Evolutionary conservation across 2,797 vertebrate genomes (phyloP).

Genomic region (Galago senegalensis): DNA sequence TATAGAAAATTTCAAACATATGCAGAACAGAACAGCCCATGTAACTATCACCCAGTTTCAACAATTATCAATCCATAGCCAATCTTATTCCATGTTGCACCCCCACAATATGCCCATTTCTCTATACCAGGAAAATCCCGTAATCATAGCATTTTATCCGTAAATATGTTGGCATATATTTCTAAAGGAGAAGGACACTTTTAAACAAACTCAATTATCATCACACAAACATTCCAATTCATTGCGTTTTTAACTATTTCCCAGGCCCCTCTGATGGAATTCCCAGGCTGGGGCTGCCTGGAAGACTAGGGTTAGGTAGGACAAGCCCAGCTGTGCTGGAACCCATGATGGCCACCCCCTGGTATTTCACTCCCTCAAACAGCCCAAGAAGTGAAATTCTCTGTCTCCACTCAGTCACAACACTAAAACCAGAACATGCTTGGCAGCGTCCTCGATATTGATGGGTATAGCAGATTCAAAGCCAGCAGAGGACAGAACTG

Average conservation of each 20-base stretch:
- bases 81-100: not conserved
- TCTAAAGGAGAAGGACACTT: not conserved
- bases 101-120: too few relatives aligned
- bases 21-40: not conserved
- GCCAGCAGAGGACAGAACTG: conserved; percentile 77
- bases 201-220: not conserved
- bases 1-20: not conserved
- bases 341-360: not conserved
- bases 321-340: accelerated
- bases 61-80: too few relatives aligned
- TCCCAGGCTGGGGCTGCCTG: too few relatives aligned
- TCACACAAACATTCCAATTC: not conserved
- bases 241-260: not conserved
- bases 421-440: not conserved
- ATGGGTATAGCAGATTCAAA: conserved; percentile 73
- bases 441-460: conserved; percentile 54
- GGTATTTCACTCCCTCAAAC: not conserved
- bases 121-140: not conserved
- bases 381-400: not conserved
- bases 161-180: not conserved
- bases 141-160: not conserved
- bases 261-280: not conserved
- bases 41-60: not conserved
- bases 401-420: not conserved
- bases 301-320: not conserved